Conservation (phyloP, 2,113 vertebrate species). For the Lamprotornis superbus region DNA sequence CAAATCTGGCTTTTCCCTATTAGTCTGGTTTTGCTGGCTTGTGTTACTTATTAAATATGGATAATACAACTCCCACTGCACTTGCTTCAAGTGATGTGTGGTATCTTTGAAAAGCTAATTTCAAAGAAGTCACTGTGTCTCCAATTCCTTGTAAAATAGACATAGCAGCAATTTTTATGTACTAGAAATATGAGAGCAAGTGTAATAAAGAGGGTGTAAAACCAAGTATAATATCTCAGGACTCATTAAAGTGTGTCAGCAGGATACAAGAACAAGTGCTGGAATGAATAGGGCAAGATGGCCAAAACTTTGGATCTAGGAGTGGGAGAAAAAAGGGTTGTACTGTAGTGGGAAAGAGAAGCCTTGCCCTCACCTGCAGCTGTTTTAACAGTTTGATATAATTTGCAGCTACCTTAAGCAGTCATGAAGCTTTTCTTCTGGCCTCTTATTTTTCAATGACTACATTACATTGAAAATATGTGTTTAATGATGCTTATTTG, state of each 20-base stretch:
- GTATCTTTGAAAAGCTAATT: not conserved
- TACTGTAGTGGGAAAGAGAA: not conserved
- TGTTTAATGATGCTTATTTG: not conserved
- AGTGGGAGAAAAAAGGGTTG: not conserved
- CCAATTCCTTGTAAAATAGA: not conserved
- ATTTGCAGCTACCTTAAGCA: not conserved
- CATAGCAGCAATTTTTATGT: not conserved
- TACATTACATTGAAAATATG: not conserved
- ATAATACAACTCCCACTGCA: not conserved
- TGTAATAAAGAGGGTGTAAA: not conserved
- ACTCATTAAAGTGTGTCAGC: not conserved
- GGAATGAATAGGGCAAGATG: not conserved
- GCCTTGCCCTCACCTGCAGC: not conserved
- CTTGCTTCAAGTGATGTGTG: not conserved
- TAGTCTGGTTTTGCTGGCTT: not conserved
- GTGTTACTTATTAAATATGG: not conserved
- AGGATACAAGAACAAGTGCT: not conserved
- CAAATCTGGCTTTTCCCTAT: not conserved
- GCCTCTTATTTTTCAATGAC: not conserved
- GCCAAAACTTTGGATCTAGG: not conserved
- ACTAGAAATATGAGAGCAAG: not conserved
- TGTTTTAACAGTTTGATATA: not conserved
- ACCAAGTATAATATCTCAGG: not conserved
- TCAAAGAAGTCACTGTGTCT: not conserved
- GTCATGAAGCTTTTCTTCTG: not conserved